These are phyloP conservation scores for Rhinoraja longicauda DNA, from an alignment of 2,797 vertebrate genomes.

Conservation along the genomic window DNA sequence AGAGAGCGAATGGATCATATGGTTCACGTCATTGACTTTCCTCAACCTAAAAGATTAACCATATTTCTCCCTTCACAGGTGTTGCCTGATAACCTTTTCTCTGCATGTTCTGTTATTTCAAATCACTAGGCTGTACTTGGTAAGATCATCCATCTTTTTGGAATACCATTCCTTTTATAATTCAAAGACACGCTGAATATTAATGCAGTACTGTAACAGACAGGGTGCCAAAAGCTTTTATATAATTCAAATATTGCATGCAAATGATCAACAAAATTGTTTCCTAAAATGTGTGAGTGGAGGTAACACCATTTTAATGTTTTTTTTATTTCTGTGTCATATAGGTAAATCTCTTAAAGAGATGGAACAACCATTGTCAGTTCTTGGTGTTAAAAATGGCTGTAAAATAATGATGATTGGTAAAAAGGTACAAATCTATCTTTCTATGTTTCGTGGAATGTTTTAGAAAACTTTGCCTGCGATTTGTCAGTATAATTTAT, in stretches of 20 bases:
- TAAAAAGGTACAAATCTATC: constrained; percentile 73
- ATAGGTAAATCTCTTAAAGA: constrained; percentile 90
- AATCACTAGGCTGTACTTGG: not conserved
- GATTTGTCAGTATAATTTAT: not conserved
- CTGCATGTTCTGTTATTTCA: too few species aligned
- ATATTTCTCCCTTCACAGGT: too few species aligned
- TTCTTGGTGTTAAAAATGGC: constrained; percentile 81
- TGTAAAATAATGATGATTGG: constrained; percentile 97
- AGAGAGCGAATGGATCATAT: too few species aligned
- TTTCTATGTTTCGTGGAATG: not conserved
- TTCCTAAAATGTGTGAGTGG: not conserved
- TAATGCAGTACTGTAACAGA: not conserved
- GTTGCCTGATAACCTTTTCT: too few species aligned
- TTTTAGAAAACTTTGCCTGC: not conserved
- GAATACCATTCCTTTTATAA: not conserved
- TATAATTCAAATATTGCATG: not conserved
- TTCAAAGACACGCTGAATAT: not conserved
- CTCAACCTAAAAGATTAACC: too few species aligned
- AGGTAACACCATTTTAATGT: not conserved
- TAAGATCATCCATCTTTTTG: not conserved
- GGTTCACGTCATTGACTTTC: too few species aligned
- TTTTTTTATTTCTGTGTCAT: constrained; percentile 34
- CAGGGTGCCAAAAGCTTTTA: not conserved
- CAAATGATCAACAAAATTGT: not conserved
- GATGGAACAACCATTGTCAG: constrained; percentile 78